Evolutionary conservation across 2,888 invertebrate genomes (phyloP), one percentile per base, ranked within the genome.

Genomic region (Cheilosia scutellata): DNA sequence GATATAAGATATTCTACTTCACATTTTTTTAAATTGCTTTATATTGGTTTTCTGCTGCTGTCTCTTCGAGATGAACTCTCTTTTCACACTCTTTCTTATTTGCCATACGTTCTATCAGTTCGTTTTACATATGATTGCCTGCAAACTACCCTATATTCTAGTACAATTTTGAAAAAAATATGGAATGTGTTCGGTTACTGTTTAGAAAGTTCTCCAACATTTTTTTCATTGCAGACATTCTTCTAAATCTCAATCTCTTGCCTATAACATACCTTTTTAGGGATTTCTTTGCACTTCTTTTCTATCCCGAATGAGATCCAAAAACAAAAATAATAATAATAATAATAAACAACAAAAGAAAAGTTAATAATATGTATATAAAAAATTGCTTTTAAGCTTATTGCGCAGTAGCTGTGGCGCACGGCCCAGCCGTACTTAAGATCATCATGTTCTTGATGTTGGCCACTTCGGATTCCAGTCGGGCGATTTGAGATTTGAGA

Each of bases 391-490:
- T 20, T 5, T 31, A 6, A 13, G 13, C 1, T 80, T 71, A 84
- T 42, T 84, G 84, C 31, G 83, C 83, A 9, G 79, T 70, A 6
- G 84, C 84, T 4, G 83, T 84, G 16, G 78, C 84, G 63, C 87
- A 87, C 16, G 82, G 84, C 31, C 90, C 90, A 1, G 88, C 88
- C 47, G 88, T 87, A 89, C 95, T 95, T 89, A 95, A 94, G 86
- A 95, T 95, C 93, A 96, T 95, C 93, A 96, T 95, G 90, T 95
- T 96, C 92, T 98, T 97, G 6, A 98, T 95, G 88, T 96, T 96
- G 65, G 97, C 97, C 88, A 98, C 97, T 93, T 98, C 98, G 1
- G 96, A 96, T 42, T 98, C 97, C 29, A 98, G 94, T 89, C 97
- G 95, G 89, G 96, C 97, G 88, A 98, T 94, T 92, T 98, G 96